These are phyloP conservation scores for Stenodema calcarata DNA, from an alignment of 2,888 invertebrate genomes.

Conservation along the genomic window DNA sequence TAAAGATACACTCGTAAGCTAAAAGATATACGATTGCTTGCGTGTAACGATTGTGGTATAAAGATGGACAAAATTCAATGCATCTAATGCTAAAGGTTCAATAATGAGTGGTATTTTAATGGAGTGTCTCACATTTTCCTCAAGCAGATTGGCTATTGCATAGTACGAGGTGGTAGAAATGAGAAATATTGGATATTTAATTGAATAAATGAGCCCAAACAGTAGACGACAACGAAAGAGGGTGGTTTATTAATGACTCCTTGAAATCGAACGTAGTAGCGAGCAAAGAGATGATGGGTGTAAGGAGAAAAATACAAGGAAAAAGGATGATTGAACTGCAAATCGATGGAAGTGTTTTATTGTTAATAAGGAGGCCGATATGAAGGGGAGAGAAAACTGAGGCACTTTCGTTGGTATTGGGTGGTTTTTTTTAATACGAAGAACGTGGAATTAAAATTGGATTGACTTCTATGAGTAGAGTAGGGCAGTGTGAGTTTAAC, in stretches of 20 bases:
- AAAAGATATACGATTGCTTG: no score
- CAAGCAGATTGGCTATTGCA: no score
- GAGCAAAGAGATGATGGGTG: neutral
- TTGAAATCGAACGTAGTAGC: neutral
- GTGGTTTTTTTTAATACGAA: neutral
- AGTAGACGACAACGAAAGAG: neutral
- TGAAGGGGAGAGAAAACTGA: neutral
- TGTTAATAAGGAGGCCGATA: neutral
- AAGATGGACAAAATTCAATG: no score
- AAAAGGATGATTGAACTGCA: neutral
- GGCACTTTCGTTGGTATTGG: neutral
- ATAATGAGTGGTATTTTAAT: no score
- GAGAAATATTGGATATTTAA: no score
- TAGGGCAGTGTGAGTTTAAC: neutral
- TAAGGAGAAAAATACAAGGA: neutral
- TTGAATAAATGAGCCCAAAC: neutral
- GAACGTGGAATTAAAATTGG: neutral
- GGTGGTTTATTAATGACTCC: neutral
- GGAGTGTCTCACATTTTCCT: no score
- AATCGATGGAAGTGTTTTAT: neutral
- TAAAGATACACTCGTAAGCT: no score
- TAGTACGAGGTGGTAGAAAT: no score
- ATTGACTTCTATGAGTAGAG: neutral
- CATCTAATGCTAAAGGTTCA: no score
- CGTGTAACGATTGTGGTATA: no score